These are phyloP conservation scores for Ectropis grisescens DNA, from an alignment of 1,140 invertebrate genomes.

Conservation along the genomic window DNA sequence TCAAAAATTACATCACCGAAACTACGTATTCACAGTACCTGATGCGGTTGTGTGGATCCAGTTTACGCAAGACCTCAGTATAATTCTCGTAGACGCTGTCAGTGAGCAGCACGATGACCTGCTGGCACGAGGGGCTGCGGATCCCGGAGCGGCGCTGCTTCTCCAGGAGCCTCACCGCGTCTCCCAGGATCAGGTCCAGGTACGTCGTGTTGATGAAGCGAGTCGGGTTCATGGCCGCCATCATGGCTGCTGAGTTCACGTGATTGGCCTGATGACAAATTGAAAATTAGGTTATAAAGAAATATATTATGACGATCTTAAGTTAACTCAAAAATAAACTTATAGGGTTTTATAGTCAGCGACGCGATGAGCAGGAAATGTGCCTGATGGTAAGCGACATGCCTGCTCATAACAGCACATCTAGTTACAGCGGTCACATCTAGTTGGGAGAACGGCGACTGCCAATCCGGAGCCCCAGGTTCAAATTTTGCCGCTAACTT, in stretches of 20 bases:
- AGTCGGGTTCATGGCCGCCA: slow-evolving; percentile 76
- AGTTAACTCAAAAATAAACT: too few relatives aligned
- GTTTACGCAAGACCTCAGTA: slow-evolving; percentile 24
- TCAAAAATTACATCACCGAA: too few relatives aligned
- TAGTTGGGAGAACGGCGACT: too few relatives aligned
- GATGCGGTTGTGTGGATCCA: slow-evolving; percentile 42
- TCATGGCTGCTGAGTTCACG: slow-evolving; percentile 84
- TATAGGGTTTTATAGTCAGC: too few relatives aligned
- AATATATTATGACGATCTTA: neutral
- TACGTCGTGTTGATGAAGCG: slow-evolving; percentile 86
- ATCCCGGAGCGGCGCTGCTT: slow-evolving; percentile 13
- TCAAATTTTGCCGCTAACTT: too few relatives aligned
- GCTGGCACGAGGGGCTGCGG: slow-evolving; percentile 40
- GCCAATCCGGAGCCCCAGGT: too few relatives aligned
- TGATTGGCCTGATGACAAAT: slow-evolving; percentile 79
- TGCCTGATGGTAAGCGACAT: too few relatives aligned
- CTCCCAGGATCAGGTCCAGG: slow-evolving; percentile 83
- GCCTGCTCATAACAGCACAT: too few relatives aligned
- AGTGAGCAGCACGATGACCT: slow-evolving; percentile 47
- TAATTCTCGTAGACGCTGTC: slow-evolving; percentile 47
- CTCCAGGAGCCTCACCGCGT: slow-evolving; percentile 82
- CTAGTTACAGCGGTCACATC: too few relatives aligned
- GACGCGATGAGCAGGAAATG: too few relatives aligned
- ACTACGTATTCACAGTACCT: too few relatives aligned
- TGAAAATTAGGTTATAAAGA: too few relatives aligned